A percentile compares a stretch with the other conserved stretches of the same genome.
Evolutionary conservation across 2,113 vertebrate species (phyloP).

Genomic region (Excalfactoria chinensis): DNA sequence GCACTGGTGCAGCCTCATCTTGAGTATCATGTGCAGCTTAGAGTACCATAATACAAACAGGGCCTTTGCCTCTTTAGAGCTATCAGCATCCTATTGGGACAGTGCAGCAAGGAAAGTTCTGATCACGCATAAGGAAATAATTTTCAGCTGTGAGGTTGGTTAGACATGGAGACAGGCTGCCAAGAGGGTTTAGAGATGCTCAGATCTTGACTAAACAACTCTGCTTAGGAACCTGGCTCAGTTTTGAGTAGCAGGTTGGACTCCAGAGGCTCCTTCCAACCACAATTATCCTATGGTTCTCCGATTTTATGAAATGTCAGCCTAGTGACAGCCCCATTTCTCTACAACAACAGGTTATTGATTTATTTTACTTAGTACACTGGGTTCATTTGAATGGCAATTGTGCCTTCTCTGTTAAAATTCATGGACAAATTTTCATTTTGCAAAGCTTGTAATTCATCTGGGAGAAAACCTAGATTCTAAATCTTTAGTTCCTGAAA

Average conservation of each 20-base stretch:
- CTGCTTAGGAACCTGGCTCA: background rate
- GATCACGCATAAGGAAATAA: background rate
- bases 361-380: background rate
- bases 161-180: background rate
- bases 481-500: background rate
- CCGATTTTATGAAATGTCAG: background rate
- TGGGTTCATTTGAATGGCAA: background rate
- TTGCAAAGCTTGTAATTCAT: background rate
- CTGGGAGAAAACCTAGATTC: background rate
- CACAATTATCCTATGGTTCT: background rate
- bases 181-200: background rate
- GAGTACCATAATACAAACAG: no score
- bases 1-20: no score
- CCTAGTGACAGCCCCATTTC: background rate
- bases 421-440: background rate
- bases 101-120: background rate
- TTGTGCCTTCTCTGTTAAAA: background rate
- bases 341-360: background rate
- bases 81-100: no score
- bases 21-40: no score
- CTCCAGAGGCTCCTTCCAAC: background rate
- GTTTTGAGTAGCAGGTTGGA: background rate
- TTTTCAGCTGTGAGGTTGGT: background rate
- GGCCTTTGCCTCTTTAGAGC: no score
- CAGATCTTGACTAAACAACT: background rate